These are phyloP conservation scores for Mystacornis crossleyi DNA, from an alignment of 2,113 vertebrate genomes.

Conservation along the genomic window DNA sequence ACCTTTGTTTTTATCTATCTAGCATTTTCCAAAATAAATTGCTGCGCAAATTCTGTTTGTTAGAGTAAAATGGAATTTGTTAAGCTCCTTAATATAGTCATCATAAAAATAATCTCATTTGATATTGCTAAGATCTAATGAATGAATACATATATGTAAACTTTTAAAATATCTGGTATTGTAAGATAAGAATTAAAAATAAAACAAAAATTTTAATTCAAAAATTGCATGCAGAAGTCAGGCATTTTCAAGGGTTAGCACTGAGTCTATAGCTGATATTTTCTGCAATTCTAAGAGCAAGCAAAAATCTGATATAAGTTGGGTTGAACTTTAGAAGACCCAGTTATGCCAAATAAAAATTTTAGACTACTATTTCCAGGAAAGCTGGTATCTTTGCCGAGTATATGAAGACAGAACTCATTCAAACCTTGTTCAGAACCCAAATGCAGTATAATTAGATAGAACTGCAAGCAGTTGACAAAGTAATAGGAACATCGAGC, in stretches of 20 bases:
- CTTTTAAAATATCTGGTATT: not conserved
- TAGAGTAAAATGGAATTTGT: conserved; percentile 38
- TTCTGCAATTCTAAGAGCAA: not conserved
- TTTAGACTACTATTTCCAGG: not conserved
- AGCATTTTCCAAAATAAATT: conserved; percentile 55
- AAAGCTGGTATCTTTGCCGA: not conserved
- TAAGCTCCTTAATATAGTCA: not conserved
- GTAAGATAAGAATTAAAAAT: not conserved
- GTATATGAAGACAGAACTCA: not conserved
- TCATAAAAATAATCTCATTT: not conserved
- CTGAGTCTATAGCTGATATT: not conserved
- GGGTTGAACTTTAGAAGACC: not conserved
- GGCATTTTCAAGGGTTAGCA: not conserved
- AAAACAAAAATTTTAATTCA: not conserved
- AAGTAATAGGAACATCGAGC: conserved; percentile 25
- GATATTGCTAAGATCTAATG: not conserved
- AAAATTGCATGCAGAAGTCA: not conserved
- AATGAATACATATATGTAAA: not conserved
- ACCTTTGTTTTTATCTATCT: conserved; percentile 71
- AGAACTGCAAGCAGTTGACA: conserved; percentile 37
- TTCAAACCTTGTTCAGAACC: not conserved
- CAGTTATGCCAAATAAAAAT: not conserved
- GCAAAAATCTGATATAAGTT: not conserved
- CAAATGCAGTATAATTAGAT: conserved; percentile 42
- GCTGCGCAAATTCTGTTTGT: conserved; percentile 31